These are phyloP conservation scores for Apistogramma diplotaenia DNA, from an alignment of 2,113 vertebrate genomes.

Conservation along the genomic window DNA sequence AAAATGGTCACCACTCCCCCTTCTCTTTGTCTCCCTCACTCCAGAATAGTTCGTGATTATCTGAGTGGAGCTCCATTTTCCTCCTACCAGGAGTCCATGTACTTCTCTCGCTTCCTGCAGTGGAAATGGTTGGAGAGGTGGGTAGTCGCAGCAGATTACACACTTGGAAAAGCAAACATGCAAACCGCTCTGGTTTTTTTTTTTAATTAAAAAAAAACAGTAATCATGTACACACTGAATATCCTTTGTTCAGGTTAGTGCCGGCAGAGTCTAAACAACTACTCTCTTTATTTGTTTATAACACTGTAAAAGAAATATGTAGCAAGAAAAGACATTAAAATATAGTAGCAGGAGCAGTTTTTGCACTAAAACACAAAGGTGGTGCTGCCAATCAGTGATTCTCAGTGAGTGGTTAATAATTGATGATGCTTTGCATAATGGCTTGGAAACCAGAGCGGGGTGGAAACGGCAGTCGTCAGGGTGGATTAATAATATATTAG, in stretches of 20 bases:
- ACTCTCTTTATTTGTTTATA: neutral
- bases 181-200: neutral
- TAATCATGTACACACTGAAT: neutral
- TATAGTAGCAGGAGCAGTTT: neutral
- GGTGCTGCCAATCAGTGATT: constrained; percentile 30
- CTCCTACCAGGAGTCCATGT: constrained; percentile 86
- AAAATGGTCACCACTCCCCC: constrained; percentile 4
- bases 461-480: constrained; percentile 50
- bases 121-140: constrained; percentile 97
- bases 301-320: neutral
- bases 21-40: neutral
- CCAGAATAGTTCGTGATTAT: constrained; percentile 86
- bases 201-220: neutral
- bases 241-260: neutral
- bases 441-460: constrained; percentile 29
- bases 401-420: constrained; percentile 54
- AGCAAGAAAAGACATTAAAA: neutral
- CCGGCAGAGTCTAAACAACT: neutral
- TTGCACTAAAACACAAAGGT: constrained; percentile 23
- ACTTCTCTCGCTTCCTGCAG: constrained; percentile 91
- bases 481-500: constrained; percentile 61
- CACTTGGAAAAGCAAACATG: neutral
- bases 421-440: constrained; percentile 56
- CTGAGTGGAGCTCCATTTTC: constrained; percentile 88
- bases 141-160: constrained; percentile 28